These are phyloP conservation scores for Callaeas wilsoni DNA, from an alignment of 2,113 vertebrate species.

Conservation along the genomic window DNA sequence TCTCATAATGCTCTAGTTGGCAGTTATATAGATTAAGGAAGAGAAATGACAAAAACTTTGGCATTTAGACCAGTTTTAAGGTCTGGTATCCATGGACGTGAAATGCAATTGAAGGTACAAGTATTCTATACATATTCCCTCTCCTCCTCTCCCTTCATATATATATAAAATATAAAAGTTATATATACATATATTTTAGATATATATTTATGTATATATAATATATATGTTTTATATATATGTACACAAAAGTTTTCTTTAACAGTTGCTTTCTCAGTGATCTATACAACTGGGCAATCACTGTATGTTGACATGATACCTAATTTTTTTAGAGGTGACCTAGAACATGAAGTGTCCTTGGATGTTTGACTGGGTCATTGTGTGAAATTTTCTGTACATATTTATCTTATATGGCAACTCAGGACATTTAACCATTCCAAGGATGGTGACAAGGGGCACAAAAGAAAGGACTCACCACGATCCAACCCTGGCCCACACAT, in stretches of 20 bases:
- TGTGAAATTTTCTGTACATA: neutral
- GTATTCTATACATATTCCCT: neutral
- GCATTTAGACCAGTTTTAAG: neutral
- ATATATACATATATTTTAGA: too few species aligned
- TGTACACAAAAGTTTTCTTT: neutral
- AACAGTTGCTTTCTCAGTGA: neutral
- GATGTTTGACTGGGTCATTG: neutral
- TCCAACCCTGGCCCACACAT: fast-evolving
- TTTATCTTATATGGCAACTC: neutral
- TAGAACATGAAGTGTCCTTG: neutral
- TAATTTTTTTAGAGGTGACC: neutral
- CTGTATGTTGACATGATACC: neutral
- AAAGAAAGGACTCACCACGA: neutral
- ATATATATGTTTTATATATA: too few species aligned
- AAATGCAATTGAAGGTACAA: neutral
- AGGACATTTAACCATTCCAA: neutral
- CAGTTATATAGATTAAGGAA: neutral
- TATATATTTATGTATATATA: neutral
- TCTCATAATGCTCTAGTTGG: neutral
- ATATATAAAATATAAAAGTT: neutral
- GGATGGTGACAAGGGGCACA: neutral
- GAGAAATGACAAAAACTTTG: neutral
- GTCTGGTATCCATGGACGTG: neutral
- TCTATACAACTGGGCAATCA: neutral
- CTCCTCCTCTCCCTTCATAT: too few species aligned